phyloP scores from a whole-genome alignment of 2,888 invertebrate species.

The Platycnemis pennipes region DNA sequence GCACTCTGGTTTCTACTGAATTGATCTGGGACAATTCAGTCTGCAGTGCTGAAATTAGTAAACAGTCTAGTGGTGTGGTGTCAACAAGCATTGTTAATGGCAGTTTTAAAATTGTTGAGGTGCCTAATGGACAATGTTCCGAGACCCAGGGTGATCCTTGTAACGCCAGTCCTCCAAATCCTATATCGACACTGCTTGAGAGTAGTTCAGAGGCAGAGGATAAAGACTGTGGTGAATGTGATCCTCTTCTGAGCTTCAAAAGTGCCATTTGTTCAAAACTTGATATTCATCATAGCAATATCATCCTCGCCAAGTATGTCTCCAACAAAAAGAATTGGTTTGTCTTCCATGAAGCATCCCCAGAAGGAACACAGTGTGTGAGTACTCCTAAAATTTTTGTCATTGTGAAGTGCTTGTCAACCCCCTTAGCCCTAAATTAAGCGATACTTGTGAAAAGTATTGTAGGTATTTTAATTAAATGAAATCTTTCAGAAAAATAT shows the following conservation, averaged over 20 bases:
- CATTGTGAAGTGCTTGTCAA: no score
- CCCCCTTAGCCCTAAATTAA: no score
- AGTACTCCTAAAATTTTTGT: not conserved
- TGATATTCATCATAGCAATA: not conserved
- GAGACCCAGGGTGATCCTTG: not conserved
- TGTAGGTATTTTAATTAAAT: no score
- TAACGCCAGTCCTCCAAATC: not conserved
- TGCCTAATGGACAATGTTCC: not conserved
- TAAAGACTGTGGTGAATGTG: not conserved
- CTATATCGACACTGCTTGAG: not conserved
- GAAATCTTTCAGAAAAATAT: no score
- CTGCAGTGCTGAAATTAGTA: not conserved
- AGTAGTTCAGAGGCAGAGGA: not conserved
- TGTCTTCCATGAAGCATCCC: conserved; percentile 28
- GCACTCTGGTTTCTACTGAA: not conserved
- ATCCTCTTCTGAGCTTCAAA: not conserved
- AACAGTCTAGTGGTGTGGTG: not conserved
- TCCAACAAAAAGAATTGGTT: conserved; percentile 41
- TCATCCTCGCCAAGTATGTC: conserved; percentile 46
- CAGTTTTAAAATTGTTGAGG: not conserved
- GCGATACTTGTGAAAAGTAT: no score
- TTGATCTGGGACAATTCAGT: conserved; percentile 44
- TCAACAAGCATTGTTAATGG: not conserved
- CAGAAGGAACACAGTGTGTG: not conserved
- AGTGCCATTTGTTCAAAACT: conserved; percentile 34